Conservation (phyloP, 2,888 invertebrate genomes). For the Abscondita cerata region DNA sequence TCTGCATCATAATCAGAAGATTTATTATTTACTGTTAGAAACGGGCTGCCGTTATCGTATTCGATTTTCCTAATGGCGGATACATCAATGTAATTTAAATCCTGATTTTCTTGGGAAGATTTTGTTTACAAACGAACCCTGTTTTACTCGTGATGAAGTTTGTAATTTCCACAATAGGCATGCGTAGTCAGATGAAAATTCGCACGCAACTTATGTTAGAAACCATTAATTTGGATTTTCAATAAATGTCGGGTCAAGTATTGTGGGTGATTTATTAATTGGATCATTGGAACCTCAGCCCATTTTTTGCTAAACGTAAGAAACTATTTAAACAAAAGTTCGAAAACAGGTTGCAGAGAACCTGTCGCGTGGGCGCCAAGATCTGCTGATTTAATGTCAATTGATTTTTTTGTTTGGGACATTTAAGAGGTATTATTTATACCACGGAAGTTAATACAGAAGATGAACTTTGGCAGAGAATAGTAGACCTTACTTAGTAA, state of each 20-base stretch:
- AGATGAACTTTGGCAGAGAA: constrained; percentile 15
- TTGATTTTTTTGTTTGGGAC: too few relatives aligned
- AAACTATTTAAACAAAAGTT: too few relatives aligned
- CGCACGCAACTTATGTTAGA: neutral
- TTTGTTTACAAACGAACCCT: neutral
- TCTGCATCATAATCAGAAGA: neutral
- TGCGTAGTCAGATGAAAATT: neutral
- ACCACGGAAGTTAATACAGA: neutral
- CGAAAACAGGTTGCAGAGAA: neutral
- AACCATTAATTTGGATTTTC: neutral
- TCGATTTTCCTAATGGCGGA: constrained; percentile 2
- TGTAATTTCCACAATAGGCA: constrained; percentile 2
- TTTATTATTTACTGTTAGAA: too few relatives aligned
- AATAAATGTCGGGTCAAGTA: neutral
- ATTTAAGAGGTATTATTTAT: too few relatives aligned
- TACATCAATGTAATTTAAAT: neutral
- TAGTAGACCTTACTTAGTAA: constrained; percentile 12
- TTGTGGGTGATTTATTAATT: neutral
- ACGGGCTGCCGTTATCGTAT: neutral
- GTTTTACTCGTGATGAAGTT: constrained; percentile 2
- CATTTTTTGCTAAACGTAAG: neutral
- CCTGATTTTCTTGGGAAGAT: neutral
- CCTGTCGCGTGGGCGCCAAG: neutral
- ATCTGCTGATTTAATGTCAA: too few relatives aligned
- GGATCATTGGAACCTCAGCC: neutral